Percentiles rank a stretch among this genome's conserved stretches.
These are phyloP conservation scores for Bursaphelenchus mucronatus DNA, from an alignment of 1,140 invertebrate genomes.

Conservation along the genomic window DNA sequence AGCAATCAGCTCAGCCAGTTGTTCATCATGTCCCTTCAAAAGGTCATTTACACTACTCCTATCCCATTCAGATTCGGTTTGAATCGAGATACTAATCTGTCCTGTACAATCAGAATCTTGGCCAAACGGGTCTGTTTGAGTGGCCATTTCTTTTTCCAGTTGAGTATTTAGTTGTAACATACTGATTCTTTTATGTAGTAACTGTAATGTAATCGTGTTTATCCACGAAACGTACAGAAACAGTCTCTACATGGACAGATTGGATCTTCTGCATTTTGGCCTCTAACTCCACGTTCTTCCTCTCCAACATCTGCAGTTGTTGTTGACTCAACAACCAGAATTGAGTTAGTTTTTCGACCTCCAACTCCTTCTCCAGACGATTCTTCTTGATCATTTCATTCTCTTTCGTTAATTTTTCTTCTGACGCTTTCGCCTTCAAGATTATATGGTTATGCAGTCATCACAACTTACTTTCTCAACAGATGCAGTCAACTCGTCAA, in stretches of 20 bases:
- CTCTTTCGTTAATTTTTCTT: slow-evolving; percentile 25
- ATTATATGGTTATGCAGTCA: neutral
- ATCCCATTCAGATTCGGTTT: slow-evolving; percentile 24
- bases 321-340: slow-evolving; percentile 35
- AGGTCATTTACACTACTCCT: slow-evolving; percentile 27
- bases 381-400: slow-evolving; percentile 35
- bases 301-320: slow-evolving; percentile 26
- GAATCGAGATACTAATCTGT: neutral
- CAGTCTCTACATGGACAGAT: slow-evolving; percentile 35
- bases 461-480: slow-evolving; percentile 28
- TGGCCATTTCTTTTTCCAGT: slow-evolving; percentile 17
- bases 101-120: slow-evolving; percentile 29
- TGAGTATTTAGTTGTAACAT: slow-evolving; percentile 34
- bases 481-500: slow-evolving; percentile 19
- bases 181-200: slow-evolving; percentile 34
- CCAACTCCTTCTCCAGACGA: slow-evolving; percentile 33
- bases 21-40: slow-evolving; percentile 31
- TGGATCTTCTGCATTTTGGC: slow-evolving; percentile 32
- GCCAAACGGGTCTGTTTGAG: slow-evolving; percentile 37
- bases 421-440: slow-evolving; percentile 21
- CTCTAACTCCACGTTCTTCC: slow-evolving; percentile 25
- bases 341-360: slow-evolving; percentile 33
- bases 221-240: slow-evolving; percentile 27
- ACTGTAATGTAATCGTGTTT: slow-evolving; percentile 14
- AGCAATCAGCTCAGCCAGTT: slow-evolving; percentile 33